These are phyloP conservation scores for Ibidorhyncha struthersii DNA, from an alignment of 2,113 vertebrate species.

Conservation along the genomic window DNA sequence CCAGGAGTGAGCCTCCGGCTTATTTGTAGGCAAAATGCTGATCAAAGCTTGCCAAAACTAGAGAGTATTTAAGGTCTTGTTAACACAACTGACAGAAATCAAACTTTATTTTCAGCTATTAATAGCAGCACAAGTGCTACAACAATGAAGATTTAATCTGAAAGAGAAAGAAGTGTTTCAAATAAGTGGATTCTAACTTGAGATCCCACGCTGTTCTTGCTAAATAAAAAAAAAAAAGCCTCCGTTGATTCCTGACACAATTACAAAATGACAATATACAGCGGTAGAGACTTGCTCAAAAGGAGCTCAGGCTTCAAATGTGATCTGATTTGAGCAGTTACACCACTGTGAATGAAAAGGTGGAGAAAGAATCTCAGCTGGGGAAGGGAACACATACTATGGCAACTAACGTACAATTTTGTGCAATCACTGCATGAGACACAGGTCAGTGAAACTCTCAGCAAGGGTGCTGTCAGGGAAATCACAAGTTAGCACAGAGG, in stretches of 20 bases:
- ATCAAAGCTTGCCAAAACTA: constrained; percentile 39
- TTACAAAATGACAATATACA: neutral
- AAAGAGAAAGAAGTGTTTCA: neutral
- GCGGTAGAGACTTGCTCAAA: neutral
- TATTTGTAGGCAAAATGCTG: neutral
- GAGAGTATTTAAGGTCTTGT: neutral
- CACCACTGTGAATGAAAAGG: neutral
- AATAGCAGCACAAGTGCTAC: neutral
- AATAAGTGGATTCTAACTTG: neutral
- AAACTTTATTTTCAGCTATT: neutral
- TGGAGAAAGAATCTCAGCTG: neutral
- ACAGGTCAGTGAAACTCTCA: neutral
- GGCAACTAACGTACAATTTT: neutral
- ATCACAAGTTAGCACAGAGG: neutral
- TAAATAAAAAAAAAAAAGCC: neutral
- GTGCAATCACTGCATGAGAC: neutral
- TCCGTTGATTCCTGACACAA: neutral
- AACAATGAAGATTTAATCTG: neutral
- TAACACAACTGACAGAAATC: constrained; percentile 31
- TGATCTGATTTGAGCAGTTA: neutral
- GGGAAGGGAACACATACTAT: neutral
- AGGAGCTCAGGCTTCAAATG: neutral
- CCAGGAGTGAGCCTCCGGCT: neutral
- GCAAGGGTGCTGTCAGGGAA: neutral
- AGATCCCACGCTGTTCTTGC: neutral